Conservation (phyloP, 1,140 invertebrate species). For the Drosophila ironensis region DNA sequence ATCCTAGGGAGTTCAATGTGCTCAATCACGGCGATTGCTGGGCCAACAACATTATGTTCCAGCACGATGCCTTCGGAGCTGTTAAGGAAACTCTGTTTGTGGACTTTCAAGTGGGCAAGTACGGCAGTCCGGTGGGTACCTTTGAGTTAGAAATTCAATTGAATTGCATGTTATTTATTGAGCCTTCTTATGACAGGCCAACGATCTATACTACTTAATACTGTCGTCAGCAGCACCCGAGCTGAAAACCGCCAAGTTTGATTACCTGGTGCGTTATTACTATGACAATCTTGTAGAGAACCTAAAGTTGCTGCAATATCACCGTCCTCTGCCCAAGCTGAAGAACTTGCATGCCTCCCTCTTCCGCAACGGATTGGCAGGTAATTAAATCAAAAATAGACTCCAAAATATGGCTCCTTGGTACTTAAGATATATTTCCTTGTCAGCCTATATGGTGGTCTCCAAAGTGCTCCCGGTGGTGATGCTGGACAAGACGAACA, state of each 20-base stretch:
- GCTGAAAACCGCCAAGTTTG: constrained; percentile 62
- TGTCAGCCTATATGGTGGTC: constrained; percentile 70
- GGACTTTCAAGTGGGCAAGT: constrained; percentile 78
- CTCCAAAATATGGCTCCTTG: no score
- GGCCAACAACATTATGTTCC: constrained; percentile 87
- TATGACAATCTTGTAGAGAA: constrained; percentile 70
- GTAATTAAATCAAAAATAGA: constrained; percentile 23
- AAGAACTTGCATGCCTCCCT: constrained; percentile 61
- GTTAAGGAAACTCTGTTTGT: constrained; percentile 72
- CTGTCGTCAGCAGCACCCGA: constrained; percentile 69
- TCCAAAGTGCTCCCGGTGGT: constrained; percentile 74
- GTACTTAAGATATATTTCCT: background rate
- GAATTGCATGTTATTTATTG: background rate
- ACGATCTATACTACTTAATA: constrained; percentile 75
- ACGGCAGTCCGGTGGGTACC: constrained; percentile 58
- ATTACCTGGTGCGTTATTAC: constrained; percentile 72
- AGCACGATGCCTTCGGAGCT: constrained; percentile 80
- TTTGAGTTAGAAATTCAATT: no score
- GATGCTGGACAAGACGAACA: constrained; percentile 62
- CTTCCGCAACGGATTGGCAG: constrained; percentile 65
- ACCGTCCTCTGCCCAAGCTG: constrained; percentile 72
- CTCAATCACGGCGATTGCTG: constrained; percentile 87
- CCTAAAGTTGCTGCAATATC: constrained; percentile 69
- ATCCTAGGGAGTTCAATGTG: constrained; percentile 84
- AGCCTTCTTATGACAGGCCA: constrained; percentile 28